Evolutionary conservation across 2,113 vertebrate genomes (phyloP).

Genomic region (Platichthys flesus): DNA sequence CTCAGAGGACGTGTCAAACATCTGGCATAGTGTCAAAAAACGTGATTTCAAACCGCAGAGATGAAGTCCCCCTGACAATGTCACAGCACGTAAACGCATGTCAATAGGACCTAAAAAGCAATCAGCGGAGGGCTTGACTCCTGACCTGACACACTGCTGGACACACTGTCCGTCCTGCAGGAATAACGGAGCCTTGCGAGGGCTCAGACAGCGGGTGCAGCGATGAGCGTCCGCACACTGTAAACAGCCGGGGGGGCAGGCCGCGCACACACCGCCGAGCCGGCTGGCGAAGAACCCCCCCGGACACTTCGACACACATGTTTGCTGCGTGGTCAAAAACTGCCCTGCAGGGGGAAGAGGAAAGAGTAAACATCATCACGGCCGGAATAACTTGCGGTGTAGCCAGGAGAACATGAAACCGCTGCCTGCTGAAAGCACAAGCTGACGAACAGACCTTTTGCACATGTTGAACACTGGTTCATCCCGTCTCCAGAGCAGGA

Average conservation of each 20-base stretch:
- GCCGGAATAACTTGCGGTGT: background rate
- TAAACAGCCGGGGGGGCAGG: slow-evolving; percentile 83
- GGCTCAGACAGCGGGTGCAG: slow-evolving; percentile 83
- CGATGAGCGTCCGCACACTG: slow-evolving; percentile 75
- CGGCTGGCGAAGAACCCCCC: slow-evolving; percentile 80
- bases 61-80: no score
- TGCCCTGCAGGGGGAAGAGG: slow-evolving; percentile 61
- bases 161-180: slow-evolving; percentile 88
- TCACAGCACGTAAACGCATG: no score
- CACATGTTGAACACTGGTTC: slow-evolving; percentile 75
- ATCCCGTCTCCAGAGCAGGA: slow-evolving; percentile 74
- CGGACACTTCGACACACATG: slow-evolving; percentile 85
- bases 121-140: background rate
- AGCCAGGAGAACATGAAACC: background rate
- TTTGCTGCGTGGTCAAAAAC: slow-evolving; percentile 80
- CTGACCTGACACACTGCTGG: slow-evolving; percentile 79
- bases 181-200: slow-evolving; percentile 63
- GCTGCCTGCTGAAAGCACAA: background rate
- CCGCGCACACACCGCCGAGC: slow-evolving; percentile 83
- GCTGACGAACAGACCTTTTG: slow-evolving; percentile 63
- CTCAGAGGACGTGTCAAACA: background rate
- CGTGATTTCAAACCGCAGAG: background rate
- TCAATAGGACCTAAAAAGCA: background rate
- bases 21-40: slow-evolving; percentile 11
- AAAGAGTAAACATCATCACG: slow-evolving; percentile 23